Conservation (phyloP, 2,888 invertebrate genomes). For the Platycheirus rosarum region DNA sequence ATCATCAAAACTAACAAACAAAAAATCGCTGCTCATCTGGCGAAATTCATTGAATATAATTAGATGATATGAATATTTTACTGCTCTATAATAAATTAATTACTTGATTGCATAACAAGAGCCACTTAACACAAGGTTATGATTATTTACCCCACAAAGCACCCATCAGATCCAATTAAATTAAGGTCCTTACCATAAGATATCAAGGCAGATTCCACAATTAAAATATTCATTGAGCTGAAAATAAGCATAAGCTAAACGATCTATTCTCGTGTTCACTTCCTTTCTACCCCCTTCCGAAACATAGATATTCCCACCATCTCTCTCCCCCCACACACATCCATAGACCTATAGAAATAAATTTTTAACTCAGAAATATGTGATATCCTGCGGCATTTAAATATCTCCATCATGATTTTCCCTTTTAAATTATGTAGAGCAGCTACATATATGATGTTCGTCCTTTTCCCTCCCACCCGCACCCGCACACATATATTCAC, state of each 20-base stretch:
- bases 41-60: conserved; percentile 35
- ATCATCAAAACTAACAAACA: not conserved
- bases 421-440: conserved; percentile 33
- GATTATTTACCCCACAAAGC: conserved; percentile 51
- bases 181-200: conserved; percentile 44
- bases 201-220: conserved; percentile 31
- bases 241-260: conserved; percentile 30
- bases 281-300: conserved; percentile 15
- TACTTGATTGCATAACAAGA: conserved; percentile 43
- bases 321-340: conserved; percentile 17
- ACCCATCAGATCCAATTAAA: conserved; percentile 61
- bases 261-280: conserved; percentile 3
- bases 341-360: conserved; percentile 12
- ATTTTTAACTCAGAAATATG: conserved; percentile 37
- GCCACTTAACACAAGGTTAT: conserved; percentile 55
- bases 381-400: conserved; percentile 68
- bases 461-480: not conserved
- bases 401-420: conserved; percentile 41
- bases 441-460: conserved; percentile 7
- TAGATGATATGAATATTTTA: conserved; percentile 22
- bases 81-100: conserved; percentile 48
- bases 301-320: conserved; percentile 50
- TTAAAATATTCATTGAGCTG: conserved; percentile 63
- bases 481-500: not conserved
- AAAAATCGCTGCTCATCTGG: conserved; percentile 34